These are phyloP conservation scores for Bugula neritina DNA, from an alignment of 2,888 invertebrate species.

Conservation along the genomic window DNA sequence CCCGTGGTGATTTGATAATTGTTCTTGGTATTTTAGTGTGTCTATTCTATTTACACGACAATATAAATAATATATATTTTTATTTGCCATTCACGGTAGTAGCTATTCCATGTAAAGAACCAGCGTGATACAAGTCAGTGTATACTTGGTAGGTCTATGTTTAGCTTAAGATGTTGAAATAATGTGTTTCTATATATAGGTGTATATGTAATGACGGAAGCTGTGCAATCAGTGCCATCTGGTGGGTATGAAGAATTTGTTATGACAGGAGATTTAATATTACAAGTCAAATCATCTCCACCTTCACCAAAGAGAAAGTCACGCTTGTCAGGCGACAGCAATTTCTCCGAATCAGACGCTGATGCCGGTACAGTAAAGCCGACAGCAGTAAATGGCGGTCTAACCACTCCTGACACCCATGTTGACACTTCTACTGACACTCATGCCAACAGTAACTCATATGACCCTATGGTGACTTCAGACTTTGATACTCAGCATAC, in stretches of 20 bases:
- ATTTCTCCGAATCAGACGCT: background rate
- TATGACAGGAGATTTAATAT: constrained; percentile 15
- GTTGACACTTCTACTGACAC: background rate
- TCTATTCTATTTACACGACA: no score
- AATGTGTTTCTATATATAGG: no score
- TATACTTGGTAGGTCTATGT: no score
- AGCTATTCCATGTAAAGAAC: no score
- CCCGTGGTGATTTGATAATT: no score
- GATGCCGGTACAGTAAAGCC: background rate
- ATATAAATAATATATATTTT: no score
- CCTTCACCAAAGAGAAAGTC: background rate
- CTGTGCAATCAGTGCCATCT: background rate
- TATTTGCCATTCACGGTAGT: no score
- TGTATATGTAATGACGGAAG: background rate
- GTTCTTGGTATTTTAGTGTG: no score
- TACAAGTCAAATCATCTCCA: background rate
- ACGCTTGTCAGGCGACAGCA: background rate
- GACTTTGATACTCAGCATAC: background rate
- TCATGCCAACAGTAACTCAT: no score
- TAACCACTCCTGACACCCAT: background rate
- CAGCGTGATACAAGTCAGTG: no score
- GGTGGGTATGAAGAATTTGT: constrained; percentile 6
- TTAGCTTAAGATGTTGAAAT: no score
- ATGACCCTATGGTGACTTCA: background rate
- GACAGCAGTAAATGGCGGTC: background rate